Evolutionary conservation across 1,140 invertebrate genomes (phyloP), one percentile per base, ranked within the genome.

Genomic region (Agrypnia vestita): DNA sequence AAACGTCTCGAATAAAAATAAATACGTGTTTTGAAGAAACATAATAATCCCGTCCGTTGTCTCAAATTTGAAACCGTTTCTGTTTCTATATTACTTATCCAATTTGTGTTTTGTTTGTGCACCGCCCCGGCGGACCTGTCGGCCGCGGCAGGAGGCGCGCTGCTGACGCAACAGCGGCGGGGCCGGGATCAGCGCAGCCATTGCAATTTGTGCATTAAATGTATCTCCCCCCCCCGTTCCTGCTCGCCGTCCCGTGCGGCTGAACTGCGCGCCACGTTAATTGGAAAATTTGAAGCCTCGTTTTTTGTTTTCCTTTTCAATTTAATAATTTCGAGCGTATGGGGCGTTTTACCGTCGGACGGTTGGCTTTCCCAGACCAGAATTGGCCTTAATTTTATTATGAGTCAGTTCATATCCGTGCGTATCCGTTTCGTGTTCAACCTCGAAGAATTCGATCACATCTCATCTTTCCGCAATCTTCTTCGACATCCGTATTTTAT

Each of bases 201-300:
- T 73, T 73, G 69, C 49, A 73, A 19, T 25, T 53, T 73, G 69
- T 35, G 69, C 49, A 21, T 55, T 73, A 46, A 64, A 64, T 64
- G 10, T 64, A 64, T 43, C 10, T 69, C 43, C 61, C 10, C 61
- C n/a, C n/a, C n/a, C n/a, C n/a, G n/a, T n/a, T n/a, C n/a, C n/a
- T 9, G 61, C 19, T 9, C 25, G 61, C 61, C 61, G 61, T 64
- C n/a, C 61, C 13, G 25, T 43, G 35, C 61, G 10, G 19, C 25
- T 25, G 21, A n/a, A 64, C 61, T 25, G 12, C 25, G 61, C 25
- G 61, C 12, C 10, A 25, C 25, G 61, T 35, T 64, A 25, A 64
- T 64, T 64, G 21, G 61, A 64, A 64, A 64, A 64, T 15, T 64
- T 35, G 35, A 25, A 35, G 15, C 15, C 55, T 35, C 6, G 6